A percentile compares a stretch with the other conserved stretches of the same genome.
Conservation (phyloP, 2,113 vertebrate species). For the Sylvicapra grimmia region DNA sequence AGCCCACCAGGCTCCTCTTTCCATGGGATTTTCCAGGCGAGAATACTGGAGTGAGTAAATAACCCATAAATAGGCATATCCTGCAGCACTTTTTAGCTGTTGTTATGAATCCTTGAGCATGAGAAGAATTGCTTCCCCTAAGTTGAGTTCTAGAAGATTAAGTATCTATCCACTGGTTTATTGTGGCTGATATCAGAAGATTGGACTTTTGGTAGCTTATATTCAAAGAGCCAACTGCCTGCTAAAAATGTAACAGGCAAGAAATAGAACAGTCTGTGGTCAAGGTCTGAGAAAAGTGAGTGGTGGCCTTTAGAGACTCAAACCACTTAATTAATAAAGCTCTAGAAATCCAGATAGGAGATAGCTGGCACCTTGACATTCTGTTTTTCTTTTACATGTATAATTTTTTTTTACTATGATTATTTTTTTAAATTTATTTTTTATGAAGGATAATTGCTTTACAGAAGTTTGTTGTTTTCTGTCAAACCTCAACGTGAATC, state of each 20-base stretch:
- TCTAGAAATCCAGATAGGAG: background rate
- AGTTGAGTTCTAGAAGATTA: background rate
- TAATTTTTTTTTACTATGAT: background rate
- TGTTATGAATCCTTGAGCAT: background rate
- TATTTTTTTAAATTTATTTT: background rate
- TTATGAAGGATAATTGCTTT: background rate
- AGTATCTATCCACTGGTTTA: conserved; percentile 18
- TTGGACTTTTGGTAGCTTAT: background rate
- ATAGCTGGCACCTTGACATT: background rate
- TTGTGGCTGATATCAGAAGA: background rate
- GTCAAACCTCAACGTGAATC: background rate
- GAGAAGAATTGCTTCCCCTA: background rate
- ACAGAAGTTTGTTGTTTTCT: background rate
- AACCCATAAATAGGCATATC: background rate
- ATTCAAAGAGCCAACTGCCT: background rate
- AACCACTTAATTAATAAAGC: conserved; percentile 7
- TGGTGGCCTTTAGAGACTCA: background rate
- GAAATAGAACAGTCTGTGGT: background rate
- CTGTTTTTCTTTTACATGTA: background rate
- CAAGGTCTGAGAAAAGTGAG: conserved; percentile 18
- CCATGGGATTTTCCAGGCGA: background rate
- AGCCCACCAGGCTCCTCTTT: background rate
- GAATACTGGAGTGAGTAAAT: background rate
- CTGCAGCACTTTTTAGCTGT: background rate
- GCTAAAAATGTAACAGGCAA: conserved; percentile 23